Conservation (phyloP, 2,797 vertebrate species). For the Erethizon dorsatum region DNA sequence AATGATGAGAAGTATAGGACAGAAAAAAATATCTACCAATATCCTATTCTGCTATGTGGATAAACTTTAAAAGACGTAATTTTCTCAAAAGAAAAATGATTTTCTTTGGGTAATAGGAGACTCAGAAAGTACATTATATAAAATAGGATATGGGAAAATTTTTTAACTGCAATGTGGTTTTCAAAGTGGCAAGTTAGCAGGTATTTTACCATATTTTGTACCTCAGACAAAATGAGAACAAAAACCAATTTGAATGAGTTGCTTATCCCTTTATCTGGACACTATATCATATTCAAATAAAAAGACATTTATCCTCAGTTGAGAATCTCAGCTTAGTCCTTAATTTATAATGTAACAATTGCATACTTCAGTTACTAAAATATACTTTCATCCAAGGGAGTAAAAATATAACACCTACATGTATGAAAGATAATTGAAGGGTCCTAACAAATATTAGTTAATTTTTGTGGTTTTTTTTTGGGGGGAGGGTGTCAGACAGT, state of each 20-base stretch:
- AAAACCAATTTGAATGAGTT: conserved; percentile 45
- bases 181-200: not conserved
- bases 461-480: too few relatives aligned
- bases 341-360: conserved; percentile 69
- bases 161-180: conserved; percentile 13
- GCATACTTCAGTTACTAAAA: conserved; percentile 83
- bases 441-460: not conserved
- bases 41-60: not conserved
- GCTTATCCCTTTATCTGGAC: conserved; percentile 67
- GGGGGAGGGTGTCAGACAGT: too few relatives aligned
- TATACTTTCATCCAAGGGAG: conserved; percentile 64
- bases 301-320: conserved; percentile 78
- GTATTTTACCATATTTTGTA: conserved; percentile 50
- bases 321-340: conserved; percentile 79
- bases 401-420: conserved; percentile 16
- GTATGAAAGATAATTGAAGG: not conserved
- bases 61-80: conserved; percentile 57
- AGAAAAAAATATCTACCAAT: not conserved
- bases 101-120: not conserved
- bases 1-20: conserved; percentile 20
- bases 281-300: conserved; percentile 17
- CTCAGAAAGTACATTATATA: conserved; percentile 34
- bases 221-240: not conserved
- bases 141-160: conserved; percentile 58
- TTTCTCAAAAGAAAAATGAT: conserved; percentile 68